Base-by-base conservation (phyloP, 53 echinoderm and acorn worm genomes). In the Holothuria leucospilota region DNA sequence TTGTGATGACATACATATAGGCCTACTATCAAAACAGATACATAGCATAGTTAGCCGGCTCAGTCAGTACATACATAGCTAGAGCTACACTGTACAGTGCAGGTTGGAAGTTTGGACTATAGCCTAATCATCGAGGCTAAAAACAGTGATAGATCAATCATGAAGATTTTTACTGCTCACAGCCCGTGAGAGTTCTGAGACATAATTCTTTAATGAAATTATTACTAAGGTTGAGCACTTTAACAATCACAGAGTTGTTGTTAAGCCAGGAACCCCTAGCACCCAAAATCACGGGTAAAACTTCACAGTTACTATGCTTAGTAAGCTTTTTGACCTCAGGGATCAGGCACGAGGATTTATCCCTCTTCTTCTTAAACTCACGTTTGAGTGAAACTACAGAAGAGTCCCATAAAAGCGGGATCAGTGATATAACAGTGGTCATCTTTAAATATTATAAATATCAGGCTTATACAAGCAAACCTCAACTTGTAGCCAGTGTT, bases 331-430 rank as follows among this genome's bases (percentile, higher is more conserved):
- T 73, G 24, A 24, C 46, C 73, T 51, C 49, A 14, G 49, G 42
- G 25, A 42, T 51, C 7, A 51, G 9, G 20, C 73, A 73, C 1
- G 8, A 5, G 5, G 5, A 73, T 21, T 73, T 73, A 6, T 41
- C 13, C 5, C n/a, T 0, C 20, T 73, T 73, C 5, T n/a, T 20
- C 5, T 13, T 0, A 46, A 20, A 73, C 11, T 42, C 73, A n/a
- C 1, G 5, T 20, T 16, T 46, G 11, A 73, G 21, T 20, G 5
- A 8, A 4, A 2, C 42, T 2, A 3, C 23, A 23, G 73, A 73
- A 6, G 29, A 30, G 42, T 73, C 73, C 73, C 73, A 73, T 73
- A 46, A 73, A 39, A 20, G 73, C 42, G 12, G 73, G 73, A 25
- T 51, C 73, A 40, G 42, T n/a, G 20, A 51, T 73, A 46, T 34